Percentiles rank a stretch among this genome's conserved stretches.
Evolutionary conservation across 37 sponge, comb jelly and placozoan genomes (phyloP).

Genomic region (Halisarca cf. caerulea): DNA sequence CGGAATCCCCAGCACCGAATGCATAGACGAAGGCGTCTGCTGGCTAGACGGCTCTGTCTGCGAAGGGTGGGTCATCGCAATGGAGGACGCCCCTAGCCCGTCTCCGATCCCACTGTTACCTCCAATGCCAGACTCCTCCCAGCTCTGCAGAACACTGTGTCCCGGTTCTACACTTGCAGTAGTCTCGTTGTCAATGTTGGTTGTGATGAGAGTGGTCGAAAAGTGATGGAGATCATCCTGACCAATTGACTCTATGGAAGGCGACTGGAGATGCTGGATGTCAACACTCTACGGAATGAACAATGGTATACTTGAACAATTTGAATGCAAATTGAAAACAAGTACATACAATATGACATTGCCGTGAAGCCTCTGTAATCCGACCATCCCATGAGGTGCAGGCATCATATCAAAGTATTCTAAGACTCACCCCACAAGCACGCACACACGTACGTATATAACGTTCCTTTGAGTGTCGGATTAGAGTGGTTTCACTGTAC

Average conservation of each 20-base stretch:
- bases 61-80: background rate
- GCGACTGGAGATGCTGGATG: background rate
- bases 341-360: too few species aligned
- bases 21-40: background rate
- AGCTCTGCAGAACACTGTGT: background rate
- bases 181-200: conserved; percentile 13
- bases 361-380: too few species aligned
- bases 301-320: too few species aligned
- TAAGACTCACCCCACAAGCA: too few species aligned
- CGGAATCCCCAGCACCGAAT: too few species aligned
- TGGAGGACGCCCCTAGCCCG: background rate
- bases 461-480: too few species aligned
- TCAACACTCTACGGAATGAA: too few species aligned
- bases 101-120: background rate
- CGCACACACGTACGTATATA: too few species aligned
- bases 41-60: background rate
- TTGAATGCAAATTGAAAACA: too few species aligned
- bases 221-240: conserved; percentile 6
- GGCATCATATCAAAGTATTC: too few species aligned
- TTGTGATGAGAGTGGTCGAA: conserved; percentile 29
- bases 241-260: background rate
- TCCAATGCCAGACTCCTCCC: conserved; percentile 3
- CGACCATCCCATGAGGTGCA: too few species aligned
- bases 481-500: too few species aligned
- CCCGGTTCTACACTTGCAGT: background rate